Conservation (phyloP, 2,888 invertebrate species). For the Drosophila peninsularis region DNA sequence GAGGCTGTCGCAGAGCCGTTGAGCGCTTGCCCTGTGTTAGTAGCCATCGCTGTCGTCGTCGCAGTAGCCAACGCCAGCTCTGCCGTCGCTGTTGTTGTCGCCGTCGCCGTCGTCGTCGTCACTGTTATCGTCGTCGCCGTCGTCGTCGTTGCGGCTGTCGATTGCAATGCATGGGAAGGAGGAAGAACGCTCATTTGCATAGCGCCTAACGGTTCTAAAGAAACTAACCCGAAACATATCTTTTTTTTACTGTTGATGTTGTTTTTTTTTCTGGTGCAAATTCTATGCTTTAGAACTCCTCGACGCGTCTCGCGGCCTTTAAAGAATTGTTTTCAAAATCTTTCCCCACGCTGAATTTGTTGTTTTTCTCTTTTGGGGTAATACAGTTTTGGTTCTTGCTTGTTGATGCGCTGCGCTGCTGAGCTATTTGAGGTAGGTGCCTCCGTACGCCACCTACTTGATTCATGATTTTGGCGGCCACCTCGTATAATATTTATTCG, state of each 20-base stretch:
- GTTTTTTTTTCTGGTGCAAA: slow-evolving; percentile 48
- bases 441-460: slow-evolving; percentile 1
- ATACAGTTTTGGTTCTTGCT: slow-evolving; percentile 22
- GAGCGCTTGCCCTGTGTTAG: slow-evolving; percentile 30
- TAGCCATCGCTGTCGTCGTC: slow-evolving; percentile 20
- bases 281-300: slow-evolving; percentile 11
- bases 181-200: slow-evolving; percentile 53
- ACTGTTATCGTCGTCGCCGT: slow-evolving; percentile 3
- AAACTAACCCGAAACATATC: slow-evolving; percentile 27
- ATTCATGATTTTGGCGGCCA: slow-evolving; percentile 49
- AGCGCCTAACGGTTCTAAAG: slow-evolving; percentile 43
- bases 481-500: slow-evolving; percentile 11
- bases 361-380: slow-evolving; percentile 3
- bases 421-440: slow-evolving; percentile 47
- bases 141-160: slow-evolving; percentile 21
- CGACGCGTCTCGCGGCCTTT: slow-evolving; percentile 17
- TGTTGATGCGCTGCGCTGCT: slow-evolving; percentile 44
- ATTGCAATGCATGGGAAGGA: slow-evolving; percentile 51
- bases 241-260: slow-evolving; percentile 23
- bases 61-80: no score
- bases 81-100: slow-evolving; percentile 12
- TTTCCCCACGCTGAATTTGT: not conserved
- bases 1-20: slow-evolving; percentile 23
- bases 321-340: slow-evolving; percentile 10
- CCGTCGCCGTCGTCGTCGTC: slow-evolving; percentile 5